These are phyloP conservation scores for Dendrocincla fuliginosa DNA, from an alignment of 2,797 vertebrate genomes.

Conservation along the genomic window DNA sequence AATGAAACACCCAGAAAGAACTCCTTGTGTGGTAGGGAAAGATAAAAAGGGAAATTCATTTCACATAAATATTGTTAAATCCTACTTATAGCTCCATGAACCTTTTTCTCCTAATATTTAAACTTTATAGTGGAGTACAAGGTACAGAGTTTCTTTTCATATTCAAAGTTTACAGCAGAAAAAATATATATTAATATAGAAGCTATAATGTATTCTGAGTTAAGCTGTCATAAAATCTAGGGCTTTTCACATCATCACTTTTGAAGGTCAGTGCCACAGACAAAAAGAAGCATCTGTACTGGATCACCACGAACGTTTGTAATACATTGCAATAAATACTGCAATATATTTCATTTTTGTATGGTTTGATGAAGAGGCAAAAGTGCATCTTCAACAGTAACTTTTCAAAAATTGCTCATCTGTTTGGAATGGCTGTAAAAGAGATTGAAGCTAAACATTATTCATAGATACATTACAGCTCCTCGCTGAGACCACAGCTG, in stretches of 20 bases:
- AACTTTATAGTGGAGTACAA: slow-evolving; percentile 53
- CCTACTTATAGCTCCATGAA: slow-evolving; percentile 15
- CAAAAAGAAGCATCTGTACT: slow-evolving; percentile 63
- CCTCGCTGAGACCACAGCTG: slow-evolving; percentile 25
- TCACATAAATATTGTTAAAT: slow-evolving; percentile 59
- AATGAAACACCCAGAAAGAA: background rate
- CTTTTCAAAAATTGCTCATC: slow-evolving; percentile 77
- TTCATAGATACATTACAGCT: slow-evolving; percentile 69
- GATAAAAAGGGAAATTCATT: slow-evolving; percentile 14
- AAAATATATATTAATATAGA: slow-evolving; percentile 72
- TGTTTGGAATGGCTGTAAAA: slow-evolving; percentile 68
- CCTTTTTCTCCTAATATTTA: slow-evolving; percentile 59
- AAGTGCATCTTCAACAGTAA: slow-evolving; percentile 73
- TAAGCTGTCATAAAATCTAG: slow-evolving; percentile 72
- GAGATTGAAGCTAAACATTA: slow-evolving; percentile 70
- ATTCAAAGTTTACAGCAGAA: slow-evolving; percentile 69
- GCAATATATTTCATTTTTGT: slow-evolving; percentile 78
- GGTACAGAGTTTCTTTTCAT: slow-evolving; percentile 61
- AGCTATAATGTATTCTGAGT: slow-evolving; percentile 69
- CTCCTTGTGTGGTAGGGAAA: background rate
- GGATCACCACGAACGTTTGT: slow-evolving; percentile 60
- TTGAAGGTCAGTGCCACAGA: slow-evolving; percentile 73
- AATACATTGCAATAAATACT: slow-evolving; percentile 74
- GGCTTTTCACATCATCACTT: slow-evolving; percentile 74
- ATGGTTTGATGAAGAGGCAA: slow-evolving; percentile 77